Conservation (phyloP, 2,113 vertebrate species). For the Anolis carolinensis region DNA sequence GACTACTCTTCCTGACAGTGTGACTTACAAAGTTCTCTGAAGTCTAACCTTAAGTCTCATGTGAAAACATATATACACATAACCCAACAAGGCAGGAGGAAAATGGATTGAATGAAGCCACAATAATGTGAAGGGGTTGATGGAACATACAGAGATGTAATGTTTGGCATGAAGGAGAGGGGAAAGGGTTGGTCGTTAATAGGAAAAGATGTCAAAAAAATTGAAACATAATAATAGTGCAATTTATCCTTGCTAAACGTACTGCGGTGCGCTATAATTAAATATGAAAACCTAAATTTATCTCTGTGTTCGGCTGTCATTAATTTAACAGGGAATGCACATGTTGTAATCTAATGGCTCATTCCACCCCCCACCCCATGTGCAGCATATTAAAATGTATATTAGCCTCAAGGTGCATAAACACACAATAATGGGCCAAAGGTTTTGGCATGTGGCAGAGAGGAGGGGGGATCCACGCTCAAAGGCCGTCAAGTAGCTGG, state of each 20-base stretch:
- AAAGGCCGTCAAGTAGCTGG: constrained; percentile 82
- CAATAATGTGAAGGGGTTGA: constrained; percentile 53
- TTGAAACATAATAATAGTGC: constrained; percentile 89
- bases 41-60: constrained; percentile 62
- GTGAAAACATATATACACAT: constrained; percentile 48
- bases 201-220: constrained; percentile 85
- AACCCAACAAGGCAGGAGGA: neutral
- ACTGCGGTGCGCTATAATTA: constrained; percentile 91
- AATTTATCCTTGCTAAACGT: constrained; percentile 91
- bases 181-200: constrained; percentile 78
- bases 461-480: constrained; percentile 74
- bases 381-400: constrained; percentile 92
- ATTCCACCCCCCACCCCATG: constrained; percentile 76
- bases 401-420: constrained; percentile 90
- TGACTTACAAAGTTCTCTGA: constrained; percentile 28
- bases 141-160: constrained; percentile 61
- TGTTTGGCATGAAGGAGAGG: constrained; percentile 63
- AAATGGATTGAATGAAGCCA: constrained; percentile 56
- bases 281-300: constrained; percentile 97
- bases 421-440: constrained; percentile 89
- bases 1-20: constrained; percentile 18
- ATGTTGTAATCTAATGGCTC: constrained; percentile 85
- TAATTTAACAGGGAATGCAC: constrained; percentile 92
- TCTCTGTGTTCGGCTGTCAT: constrained; percentile 90
- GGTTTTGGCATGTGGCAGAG: constrained; percentile 81